Percentiles rank a stretch among this genome's conserved stretches.
phyloP scores from a whole-genome alignment of 1,140 invertebrate genomes.

The Hyposmocoma kahamanoa region DNA sequence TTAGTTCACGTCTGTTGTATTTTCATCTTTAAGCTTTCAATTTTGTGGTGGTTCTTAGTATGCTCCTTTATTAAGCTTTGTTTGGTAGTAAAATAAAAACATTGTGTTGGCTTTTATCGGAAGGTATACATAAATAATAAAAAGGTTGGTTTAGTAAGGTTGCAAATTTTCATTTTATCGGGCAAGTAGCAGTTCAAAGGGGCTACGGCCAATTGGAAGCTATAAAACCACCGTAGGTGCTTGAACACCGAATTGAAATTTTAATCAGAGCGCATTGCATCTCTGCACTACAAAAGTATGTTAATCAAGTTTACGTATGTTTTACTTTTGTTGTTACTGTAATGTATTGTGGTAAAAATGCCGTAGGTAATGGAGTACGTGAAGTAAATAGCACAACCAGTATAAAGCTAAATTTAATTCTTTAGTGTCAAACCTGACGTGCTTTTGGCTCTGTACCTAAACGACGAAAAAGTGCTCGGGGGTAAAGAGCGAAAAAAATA shows the following conservation, averaged over 20 bases:
- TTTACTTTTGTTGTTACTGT: no score
- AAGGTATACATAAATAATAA: background rate
- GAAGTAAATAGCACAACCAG: no score
- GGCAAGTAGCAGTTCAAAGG: slow-evolving; percentile 16
- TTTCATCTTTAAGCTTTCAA: background rate
- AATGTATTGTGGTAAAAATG: no score
- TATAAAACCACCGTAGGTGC: slow-evolving; percentile 26
- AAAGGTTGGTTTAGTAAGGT: background rate
- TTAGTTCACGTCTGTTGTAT: background rate
- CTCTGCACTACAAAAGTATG: slow-evolving; percentile 16
- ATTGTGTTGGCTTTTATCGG: no score
- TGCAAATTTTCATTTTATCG: slow-evolving; percentile 12
- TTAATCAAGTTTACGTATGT: slow-evolving; percentile 1
- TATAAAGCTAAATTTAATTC: no score
- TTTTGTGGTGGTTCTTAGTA: background rate
- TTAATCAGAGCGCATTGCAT: slow-evolving; percentile 41
- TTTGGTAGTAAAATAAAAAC: no score
- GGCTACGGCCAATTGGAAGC: slow-evolving; percentile 21
- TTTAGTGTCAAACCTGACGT: no score
- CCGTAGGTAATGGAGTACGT: no score
- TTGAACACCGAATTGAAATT: slow-evolving; percentile 37
- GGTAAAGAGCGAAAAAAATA: no score
- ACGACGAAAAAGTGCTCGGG: no score
- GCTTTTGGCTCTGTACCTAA: no score
- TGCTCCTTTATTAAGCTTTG: no score